Evolutionary conservation across 2,888 invertebrate species (phyloP).

Genomic region (Byasa hedistus): DNA sequence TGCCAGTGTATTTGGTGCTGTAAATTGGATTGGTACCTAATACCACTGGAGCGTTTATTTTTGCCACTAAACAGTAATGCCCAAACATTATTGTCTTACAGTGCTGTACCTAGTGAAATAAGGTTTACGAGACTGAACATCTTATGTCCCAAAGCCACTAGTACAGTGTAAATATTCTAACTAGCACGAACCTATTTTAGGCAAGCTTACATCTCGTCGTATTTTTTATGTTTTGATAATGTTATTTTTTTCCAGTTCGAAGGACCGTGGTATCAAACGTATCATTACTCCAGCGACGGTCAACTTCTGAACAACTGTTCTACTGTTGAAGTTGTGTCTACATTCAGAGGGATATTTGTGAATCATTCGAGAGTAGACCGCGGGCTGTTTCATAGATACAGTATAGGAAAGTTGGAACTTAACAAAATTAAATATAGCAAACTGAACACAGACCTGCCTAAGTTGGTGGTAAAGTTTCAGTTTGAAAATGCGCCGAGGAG

Average conservation of each 20-base stretch:
- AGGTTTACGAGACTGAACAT: too few relatives aligned
- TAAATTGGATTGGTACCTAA: too few relatives aligned
- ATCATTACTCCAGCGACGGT: slow-evolving; percentile 61
- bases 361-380: slow-evolving; percentile 63
- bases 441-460: slow-evolving; percentile 39
- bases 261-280: slow-evolving; percentile 64
- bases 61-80: too few relatives aligned
- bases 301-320: slow-evolving; percentile 61
- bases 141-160: too few relatives aligned
- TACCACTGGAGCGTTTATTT: too few relatives aligned
- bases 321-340: slow-evolving; percentile 48
- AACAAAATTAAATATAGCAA: slow-evolving; percentile 40
- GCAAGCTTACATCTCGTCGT: too few relatives aligned
- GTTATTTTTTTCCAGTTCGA: slow-evolving; percentile 51
- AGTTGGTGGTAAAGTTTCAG: slow-evolving; percentile 51
- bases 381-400: slow-evolving; percentile 61
- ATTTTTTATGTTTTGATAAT: too few relatives aligned
- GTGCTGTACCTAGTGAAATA: too few relatives aligned
- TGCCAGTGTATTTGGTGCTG: too few relatives aligned
- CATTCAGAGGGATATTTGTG: slow-evolving; percentile 50
- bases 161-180: too few relatives aligned
- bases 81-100: too few relatives aligned
- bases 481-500: slow-evolving; percentile 60
- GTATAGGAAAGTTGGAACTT: slow-evolving; percentile 45
- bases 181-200: too few relatives aligned